Conservation (phyloP, 2,888 invertebrate genomes). For the Conomelus anceps region DNA sequence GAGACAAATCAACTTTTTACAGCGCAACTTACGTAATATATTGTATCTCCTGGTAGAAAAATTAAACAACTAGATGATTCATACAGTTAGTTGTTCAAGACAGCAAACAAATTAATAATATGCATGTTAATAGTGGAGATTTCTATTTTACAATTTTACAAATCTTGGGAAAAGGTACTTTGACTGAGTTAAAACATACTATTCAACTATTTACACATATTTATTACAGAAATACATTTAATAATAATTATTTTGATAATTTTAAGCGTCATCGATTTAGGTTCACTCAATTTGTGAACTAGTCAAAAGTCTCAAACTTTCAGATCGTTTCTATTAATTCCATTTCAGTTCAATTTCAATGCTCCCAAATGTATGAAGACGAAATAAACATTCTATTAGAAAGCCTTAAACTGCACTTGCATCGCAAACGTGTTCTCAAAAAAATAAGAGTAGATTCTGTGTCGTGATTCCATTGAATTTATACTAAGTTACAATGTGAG, state of each 20-base stretch:
- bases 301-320: not conserved
- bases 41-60: too few relatives aligned
- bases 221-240: constrained; percentile 13
- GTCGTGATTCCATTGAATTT: not conserved
- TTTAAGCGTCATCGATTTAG: constrained; percentile 26
- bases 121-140: not conserved
- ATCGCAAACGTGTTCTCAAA: not conserved
- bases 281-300: constrained; percentile 5
- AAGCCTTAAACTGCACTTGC: not conserved
- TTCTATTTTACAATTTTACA: not conserved
- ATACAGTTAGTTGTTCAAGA: not conserved
- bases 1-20: too few relatives aligned
- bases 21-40: too few relatives aligned
- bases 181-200: not conserved
- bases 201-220: not conserved
- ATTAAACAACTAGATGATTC: too few relatives aligned
- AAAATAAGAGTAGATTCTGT: not conserved
- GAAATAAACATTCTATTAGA: not conserved
- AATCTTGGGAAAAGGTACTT: not conserved
- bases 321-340: not conserved
- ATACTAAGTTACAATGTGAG: not conserved
- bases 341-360: not conserved
- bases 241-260: constrained; percentile 20
- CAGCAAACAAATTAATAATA: not conserved
- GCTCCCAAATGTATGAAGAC: not conserved